phyloP scores from a whole-genome alignment of 2,797 vertebrate genomes.

The Chromobotia macracanthus region DNA sequence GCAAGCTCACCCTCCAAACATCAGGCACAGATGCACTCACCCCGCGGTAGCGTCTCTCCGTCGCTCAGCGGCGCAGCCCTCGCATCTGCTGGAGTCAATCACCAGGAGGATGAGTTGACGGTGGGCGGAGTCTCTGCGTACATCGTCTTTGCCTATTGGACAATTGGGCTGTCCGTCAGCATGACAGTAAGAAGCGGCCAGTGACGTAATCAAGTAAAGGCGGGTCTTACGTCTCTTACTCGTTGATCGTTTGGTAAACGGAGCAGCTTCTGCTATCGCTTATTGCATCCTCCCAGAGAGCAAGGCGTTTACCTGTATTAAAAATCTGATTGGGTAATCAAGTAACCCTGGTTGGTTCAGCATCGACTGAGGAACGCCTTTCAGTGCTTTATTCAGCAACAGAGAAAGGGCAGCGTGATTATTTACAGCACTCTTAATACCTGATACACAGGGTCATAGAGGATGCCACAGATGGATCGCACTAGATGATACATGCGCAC shows the following conservation, averaged over 20 bases:
- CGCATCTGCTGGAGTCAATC: conserved; percentile 74
- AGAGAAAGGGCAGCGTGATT: background rate
- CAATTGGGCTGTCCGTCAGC: conserved; percentile 44
- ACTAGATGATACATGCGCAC: background rate
- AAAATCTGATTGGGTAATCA: conserved; percentile 39
- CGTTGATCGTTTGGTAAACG: conserved; percentile 55
- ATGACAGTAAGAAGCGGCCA: background rate
- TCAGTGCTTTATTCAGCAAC: background rate
- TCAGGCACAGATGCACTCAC: conserved; percentile 65
- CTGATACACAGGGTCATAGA: background rate
- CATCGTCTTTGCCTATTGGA: conserved; percentile 62
- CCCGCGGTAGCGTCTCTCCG: conserved; percentile 62
- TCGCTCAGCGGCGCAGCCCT: conserved; percentile 55
- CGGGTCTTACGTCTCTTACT: conserved; percentile 6
- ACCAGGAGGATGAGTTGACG: conserved; percentile 55
- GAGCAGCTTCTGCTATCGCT: background rate
- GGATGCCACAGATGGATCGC: too few species aligned
- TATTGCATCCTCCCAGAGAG: background rate
- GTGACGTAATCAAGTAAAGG: background rate
- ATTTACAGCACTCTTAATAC: too few species aligned
- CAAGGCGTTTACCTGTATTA: conserved; percentile 9
- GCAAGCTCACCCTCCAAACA: background rate
- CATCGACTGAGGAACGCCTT: conserved; percentile 14
- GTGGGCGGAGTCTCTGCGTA: conserved; percentile 56
- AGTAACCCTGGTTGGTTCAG: conserved; percentile 1